Conservation (phyloP, 1,140 invertebrate genomes). For the Dendroctonus ponderosae region DNA sequence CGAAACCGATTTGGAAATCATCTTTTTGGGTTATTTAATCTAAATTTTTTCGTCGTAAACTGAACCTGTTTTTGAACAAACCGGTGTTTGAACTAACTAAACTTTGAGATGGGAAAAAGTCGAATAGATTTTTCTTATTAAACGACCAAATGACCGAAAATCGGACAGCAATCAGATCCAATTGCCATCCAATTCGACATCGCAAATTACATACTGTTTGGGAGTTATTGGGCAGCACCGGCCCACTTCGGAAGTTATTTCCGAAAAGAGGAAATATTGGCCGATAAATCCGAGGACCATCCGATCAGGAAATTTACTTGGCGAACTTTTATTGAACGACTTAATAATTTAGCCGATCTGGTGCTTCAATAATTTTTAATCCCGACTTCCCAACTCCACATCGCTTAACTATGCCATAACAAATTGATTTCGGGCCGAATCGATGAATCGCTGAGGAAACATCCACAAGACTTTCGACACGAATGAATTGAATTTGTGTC, state of each 20-base stretch:
- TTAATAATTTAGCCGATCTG: conserved; percentile 35
- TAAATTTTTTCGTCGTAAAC: too few relatives aligned
- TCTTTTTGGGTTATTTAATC: too few relatives aligned
- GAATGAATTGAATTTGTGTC: too few relatives aligned
- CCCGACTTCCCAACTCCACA: conserved; percentile 12
- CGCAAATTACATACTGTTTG: conserved; percentile 13
- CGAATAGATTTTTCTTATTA: too few relatives aligned
- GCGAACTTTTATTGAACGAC: conserved; percentile 39
- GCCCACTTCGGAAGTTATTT: conserved; percentile 23
- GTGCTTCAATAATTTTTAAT: conserved; percentile 25
- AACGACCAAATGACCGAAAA: too few relatives aligned
- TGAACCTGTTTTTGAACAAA: too few relatives aligned
- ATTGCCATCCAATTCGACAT: background rate
- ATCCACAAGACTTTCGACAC: too few relatives aligned
- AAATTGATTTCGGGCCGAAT: conserved; percentile 6
- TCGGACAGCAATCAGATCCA: background rate
- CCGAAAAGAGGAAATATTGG: conserved; percentile 35
- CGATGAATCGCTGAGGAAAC: too few relatives aligned
- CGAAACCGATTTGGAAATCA: too few relatives aligned
- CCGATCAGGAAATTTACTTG: conserved; percentile 41
- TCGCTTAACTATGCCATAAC: background rate
- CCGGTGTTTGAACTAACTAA: too few relatives aligned
- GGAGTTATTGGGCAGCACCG: background rate
- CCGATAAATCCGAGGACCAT: conserved; percentile 38
- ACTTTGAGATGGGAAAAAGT: too few relatives aligned